phyloP scores from a whole-genome alignment of 2,797 vertebrate species.

The Mormyrops attenuatus region DNA sequence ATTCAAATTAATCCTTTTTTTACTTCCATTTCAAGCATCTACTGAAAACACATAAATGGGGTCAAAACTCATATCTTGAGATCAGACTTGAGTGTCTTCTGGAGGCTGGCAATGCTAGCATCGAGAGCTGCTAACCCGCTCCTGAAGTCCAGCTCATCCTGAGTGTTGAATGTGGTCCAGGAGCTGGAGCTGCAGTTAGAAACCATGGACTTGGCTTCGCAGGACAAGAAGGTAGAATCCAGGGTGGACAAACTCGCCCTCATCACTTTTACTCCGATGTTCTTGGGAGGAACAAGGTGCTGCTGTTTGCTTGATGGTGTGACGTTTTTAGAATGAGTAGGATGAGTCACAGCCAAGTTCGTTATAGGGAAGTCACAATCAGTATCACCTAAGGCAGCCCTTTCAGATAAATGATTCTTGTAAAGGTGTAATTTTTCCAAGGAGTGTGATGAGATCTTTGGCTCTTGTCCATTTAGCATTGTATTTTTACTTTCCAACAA shows the following conservation, averaged over 20 bases:
- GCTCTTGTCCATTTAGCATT: neutral
- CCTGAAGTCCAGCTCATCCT: conserved; percentile 78
- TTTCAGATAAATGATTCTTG: neutral
- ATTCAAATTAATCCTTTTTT: neutral
- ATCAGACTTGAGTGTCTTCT: conserved; percentile 71
- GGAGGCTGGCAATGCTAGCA: conserved; percentile 80
- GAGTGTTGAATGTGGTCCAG: conserved; percentile 77
- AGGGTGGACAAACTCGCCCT: conserved; percentile 5
- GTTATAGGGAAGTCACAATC: conserved; percentile 18
- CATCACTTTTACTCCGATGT: neutral
- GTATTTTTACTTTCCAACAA: conserved; percentile 26
- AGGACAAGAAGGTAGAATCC: conserved; percentile 50
- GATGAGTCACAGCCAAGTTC: neutral
- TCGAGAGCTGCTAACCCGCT: conserved; percentile 83
- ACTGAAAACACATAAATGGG: neutral
- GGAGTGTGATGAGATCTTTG: neutral
- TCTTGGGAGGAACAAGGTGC: neutral
- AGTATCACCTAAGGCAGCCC: neutral
- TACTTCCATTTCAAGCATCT: neutral
- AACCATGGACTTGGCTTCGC: conserved; percentile 56
- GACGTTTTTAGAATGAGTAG: neutral
- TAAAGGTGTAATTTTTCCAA: neutral
- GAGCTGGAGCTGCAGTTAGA: conserved; percentile 74
- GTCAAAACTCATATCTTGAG: conserved; percentile 52
- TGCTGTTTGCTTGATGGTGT: neutral